Evolutionary conservation across 1,140 invertebrate genomes (phyloP).

Genomic region (Zaprionus nigranus): DNA sequence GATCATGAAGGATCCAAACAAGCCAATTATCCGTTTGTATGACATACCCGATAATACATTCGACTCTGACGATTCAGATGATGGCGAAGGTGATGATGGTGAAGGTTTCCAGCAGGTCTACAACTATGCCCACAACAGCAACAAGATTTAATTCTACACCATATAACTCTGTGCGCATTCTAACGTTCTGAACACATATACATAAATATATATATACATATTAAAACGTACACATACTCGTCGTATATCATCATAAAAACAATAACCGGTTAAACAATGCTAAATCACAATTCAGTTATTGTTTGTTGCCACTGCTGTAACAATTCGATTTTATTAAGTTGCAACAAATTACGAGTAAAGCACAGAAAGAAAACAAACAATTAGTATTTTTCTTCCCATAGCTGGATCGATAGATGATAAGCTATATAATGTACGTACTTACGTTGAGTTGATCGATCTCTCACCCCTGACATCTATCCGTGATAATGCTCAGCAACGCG

Average conservation of each 20-base stretch:
- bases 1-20: conserved; percentile 99
- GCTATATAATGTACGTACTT: not conserved
- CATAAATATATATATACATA: conserved; percentile 11
- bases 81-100: conserved; percentile 91
- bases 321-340: conserved; percentile 59
- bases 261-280: conserved; percentile 67
- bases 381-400: not conserved
- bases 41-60: conserved; percentile 99
- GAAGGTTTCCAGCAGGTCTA: conserved; percentile 84
- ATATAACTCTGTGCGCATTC: conserved; percentile 26
- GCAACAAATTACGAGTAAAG: conserved; percentile 62
- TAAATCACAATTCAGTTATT: conserved; percentile 35
- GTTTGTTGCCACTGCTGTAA: conserved; percentile 42
- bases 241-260: conserved; percentile 38
- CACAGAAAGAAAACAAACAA: conserved; percentile 39
- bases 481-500: conserved; percentile 18
- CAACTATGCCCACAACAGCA: conserved; percentile 72
- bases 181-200: conserved; percentile 32
- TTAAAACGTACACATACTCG: conserved; percentile 7
- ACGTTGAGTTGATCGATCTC: conserved; percentile 6
- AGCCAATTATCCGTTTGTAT: conserved; percentile 97
- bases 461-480: conserved; percentile 33
- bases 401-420: not conserved
- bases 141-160: conserved; percentile 64
- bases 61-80: conserved; percentile 98